Evolutionary conservation across 2,797 vertebrate genomes (phyloP), one percentile per base, ranked within the genome.

Genomic region (Nyctalus aviator): DNA sequence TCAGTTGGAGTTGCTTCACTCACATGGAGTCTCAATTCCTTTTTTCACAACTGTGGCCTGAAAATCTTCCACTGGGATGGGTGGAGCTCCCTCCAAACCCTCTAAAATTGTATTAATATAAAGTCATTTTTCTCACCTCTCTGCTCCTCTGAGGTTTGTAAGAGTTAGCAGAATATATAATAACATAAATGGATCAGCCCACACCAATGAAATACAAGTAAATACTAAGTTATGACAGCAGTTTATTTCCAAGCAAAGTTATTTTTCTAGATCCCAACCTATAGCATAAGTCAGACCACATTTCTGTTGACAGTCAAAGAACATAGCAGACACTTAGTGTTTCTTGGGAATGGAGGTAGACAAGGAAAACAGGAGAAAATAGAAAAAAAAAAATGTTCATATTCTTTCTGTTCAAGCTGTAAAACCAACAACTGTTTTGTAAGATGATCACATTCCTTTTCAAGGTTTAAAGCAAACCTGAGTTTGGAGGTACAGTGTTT

Each of bases 31-130:
- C 75, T 71, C 84, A 78, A 3, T 94, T 95, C 92, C 73, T 64
- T 59, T 93, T 57, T 83, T 62, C n/a, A n/a, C 90, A 88, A 82
- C 82, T 88, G 62, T 90, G 48, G 72, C 78, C 94, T 95, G n/a
- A 20, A 48, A 59, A 30, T 53, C 91, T 71, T 88, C 44, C n/a
- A 35, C 35, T 59, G 50, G 55, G 69, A 30, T 62, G 77, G 62
- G 57, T 82, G 84, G 85, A 84, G 73, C n/a, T 23, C 77, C 64
- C n/a, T 27, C 50, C 57, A 59, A 73, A 11, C 41, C 73, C 30
- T 92, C 77, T 94, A 83, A 92, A 95, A 71, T 12, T 30, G 35
- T 41, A 59, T 87, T 75, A 37, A 88, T 92, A 57, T 75, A 93
- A 88, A 71, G 50, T 27, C 17, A 72, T 35, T 88, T 57, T 2